Evolutionary conservation across 2,888 invertebrate genomes (phyloP).

Genomic region (Agrenia bidenticulata): DNA sequence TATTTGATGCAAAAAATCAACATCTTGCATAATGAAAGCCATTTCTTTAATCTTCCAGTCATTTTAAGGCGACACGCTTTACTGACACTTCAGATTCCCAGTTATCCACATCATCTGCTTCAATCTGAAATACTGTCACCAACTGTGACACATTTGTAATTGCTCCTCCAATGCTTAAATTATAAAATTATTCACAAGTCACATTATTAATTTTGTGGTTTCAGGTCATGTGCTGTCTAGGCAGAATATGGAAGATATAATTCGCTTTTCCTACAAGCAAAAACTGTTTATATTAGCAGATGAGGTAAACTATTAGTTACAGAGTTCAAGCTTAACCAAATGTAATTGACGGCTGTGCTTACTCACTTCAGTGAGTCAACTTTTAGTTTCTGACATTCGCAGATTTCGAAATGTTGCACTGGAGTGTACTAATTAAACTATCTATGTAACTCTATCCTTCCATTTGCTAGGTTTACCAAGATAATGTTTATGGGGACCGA

Average conservation of each 20-base stretch:
- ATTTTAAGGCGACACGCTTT: too few species aligned
- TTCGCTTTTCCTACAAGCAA: slow-evolving; percentile 87
- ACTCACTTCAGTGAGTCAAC: too few species aligned
- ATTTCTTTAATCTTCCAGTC: too few species aligned
- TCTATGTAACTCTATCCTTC: slow-evolving; percentile 1
- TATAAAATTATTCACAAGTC: too few species aligned
- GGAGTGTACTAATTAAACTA: too few species aligned
- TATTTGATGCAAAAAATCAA: too few species aligned
- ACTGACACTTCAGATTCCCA: too few species aligned
- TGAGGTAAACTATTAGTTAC: slow-evolving; percentile 65
- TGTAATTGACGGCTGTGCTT: background rate
- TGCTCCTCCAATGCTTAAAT: background rate
- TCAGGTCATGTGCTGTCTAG: slow-evolving; percentile 73
- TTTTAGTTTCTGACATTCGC: too few species aligned
- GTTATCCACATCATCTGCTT: background rate
- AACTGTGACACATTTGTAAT: background rate
- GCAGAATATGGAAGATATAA: slow-evolving; percentile 84
- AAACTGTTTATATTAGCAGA: slow-evolving; percentile 85
- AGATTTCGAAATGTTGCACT: too few species aligned
- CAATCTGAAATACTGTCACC: background rate
- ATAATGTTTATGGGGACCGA: slow-evolving; percentile 89
- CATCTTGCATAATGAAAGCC: too few species aligned
- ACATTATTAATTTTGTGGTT: background rate
- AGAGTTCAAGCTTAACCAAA: background rate
- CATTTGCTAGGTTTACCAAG: slow-evolving; percentile 73